Base-by-base conservation (phyloP, 1,140 invertebrate species). In the Tribolium castaneum region DNA sequence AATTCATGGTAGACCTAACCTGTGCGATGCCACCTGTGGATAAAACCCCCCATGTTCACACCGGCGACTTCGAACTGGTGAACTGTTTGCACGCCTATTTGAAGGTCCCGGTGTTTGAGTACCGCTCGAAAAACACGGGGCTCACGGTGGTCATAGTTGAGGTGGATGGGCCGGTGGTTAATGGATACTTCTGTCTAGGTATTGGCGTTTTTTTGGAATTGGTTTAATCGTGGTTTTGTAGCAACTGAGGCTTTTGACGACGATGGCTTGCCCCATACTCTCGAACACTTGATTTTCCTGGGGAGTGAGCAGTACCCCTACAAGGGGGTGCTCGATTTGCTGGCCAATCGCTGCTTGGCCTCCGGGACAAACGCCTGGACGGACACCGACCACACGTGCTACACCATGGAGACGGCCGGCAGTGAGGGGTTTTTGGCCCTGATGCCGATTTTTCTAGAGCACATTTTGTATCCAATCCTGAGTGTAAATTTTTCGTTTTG, bases 231-330 rank as follows among this genome's bases (percentile, higher is more conserved):
- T 6, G 14, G 45, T 78, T 75, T 84, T 89, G 78, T 83, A 97
- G 96, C 93, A 13, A 98, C 97, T 9, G 96, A 98, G 89, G 94
- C 96, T 0, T 90, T 93, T 84, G 95, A 96, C 87, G 95, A 98
- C 88, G 96, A 98, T 90, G 97, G 97, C 2, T 85, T 98, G 45
- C 96, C 96, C 0, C 96, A 98, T 84, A 98, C 96, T 9, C 87
- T 98, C 85, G 96, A 98, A 84, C 97, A 98, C 88, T 89, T 98
- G 5, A 92, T 98, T 13, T 98, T 98, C 87, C 88, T 98, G 83
- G 97, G 97, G 0, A 97, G 95, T 84, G 92, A 97, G 86, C 89
- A 93, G 0, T 98, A 96, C 87, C 97, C 96, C 0, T 98, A 95
- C 82, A 95, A 96, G 88, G 96, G 96, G 9, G 91, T 97, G 59